Conservation (phyloP, 2,113 vertebrate species). For the Equus quagga region DNA sequence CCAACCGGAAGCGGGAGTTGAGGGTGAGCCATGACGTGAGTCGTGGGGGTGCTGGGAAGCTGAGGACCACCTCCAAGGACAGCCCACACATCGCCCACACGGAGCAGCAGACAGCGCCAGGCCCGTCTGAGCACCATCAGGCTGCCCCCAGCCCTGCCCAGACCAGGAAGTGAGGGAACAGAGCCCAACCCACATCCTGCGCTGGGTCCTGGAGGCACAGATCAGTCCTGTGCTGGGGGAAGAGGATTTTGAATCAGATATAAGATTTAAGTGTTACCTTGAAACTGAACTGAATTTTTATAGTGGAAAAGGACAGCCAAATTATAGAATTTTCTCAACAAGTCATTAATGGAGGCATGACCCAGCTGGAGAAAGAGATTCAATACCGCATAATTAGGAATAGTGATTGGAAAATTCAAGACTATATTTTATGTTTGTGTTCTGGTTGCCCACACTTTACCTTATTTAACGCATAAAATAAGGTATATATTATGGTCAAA, state of each 20-base stretch:
- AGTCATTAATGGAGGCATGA: neutral
- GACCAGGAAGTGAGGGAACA: neutral
- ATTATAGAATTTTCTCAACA: neutral
- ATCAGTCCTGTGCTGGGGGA: neutral
- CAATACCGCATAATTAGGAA: neutral
- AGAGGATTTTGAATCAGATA: neutral
- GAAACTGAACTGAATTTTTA: neutral
- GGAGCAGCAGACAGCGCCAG: neutral
- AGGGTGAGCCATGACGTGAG: neutral
- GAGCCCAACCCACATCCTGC: neutral
- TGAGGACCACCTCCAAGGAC: neutral
- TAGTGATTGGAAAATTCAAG: neutral
- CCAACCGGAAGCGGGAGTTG: too few relatives aligned
- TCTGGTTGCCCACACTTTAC: neutral
- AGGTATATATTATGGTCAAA: neutral
- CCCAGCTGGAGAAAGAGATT: neutral
- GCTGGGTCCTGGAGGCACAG: neutral
- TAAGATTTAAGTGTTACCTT: neutral
- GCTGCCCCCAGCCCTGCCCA: neutral
- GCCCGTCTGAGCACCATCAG: too few relatives aligned
- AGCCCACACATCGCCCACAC: fast-evolving
- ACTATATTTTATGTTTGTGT: neutral
- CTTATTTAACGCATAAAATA: neutral
- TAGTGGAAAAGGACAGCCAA: neutral
- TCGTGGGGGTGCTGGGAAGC: too few relatives aligned